Conservation (phyloP, 2,113 vertebrate species). For the Indicator indicator region DNA sequence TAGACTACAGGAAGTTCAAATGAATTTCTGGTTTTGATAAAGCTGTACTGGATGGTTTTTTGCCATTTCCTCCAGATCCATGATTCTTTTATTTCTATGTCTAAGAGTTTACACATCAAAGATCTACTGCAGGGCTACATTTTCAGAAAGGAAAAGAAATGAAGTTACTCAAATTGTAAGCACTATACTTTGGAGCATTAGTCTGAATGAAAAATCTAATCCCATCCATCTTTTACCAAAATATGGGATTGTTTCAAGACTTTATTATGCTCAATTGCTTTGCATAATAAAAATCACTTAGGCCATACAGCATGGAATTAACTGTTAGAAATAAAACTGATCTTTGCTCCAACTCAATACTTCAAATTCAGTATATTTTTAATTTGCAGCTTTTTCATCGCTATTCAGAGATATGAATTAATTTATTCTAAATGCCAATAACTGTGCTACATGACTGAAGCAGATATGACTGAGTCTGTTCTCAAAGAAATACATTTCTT, state of each 20-base stretch:
- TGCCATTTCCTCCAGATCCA: constrained; percentile 19
- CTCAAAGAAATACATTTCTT: background rate
- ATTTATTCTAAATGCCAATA: background rate
- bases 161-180: background rate
- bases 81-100: constrained; percentile 43
- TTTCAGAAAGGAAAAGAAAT: constrained; percentile 34
- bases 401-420: background rate
- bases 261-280: background rate
- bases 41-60: constrained; percentile 5
- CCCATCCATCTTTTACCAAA: background rate
- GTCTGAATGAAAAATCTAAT: background rate
- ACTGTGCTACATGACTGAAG: background rate
- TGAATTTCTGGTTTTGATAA: constrained; percentile 54
- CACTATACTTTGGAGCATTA: background rate
- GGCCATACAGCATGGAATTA: background rate
- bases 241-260: background rate
- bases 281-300: background rate
- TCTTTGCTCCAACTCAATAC: background rate
- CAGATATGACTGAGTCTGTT: background rate
- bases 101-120: constrained; percentile 54
- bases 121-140: constrained; percentile 18
- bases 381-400: background rate
- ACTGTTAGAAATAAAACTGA: background rate
- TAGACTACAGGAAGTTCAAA: constrained; percentile 38
- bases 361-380: background rate